Evolutionary conservation across 2,113 vertebrate genomes (phyloP).

Genomic region (Rhynchomys soricoides): DNA sequence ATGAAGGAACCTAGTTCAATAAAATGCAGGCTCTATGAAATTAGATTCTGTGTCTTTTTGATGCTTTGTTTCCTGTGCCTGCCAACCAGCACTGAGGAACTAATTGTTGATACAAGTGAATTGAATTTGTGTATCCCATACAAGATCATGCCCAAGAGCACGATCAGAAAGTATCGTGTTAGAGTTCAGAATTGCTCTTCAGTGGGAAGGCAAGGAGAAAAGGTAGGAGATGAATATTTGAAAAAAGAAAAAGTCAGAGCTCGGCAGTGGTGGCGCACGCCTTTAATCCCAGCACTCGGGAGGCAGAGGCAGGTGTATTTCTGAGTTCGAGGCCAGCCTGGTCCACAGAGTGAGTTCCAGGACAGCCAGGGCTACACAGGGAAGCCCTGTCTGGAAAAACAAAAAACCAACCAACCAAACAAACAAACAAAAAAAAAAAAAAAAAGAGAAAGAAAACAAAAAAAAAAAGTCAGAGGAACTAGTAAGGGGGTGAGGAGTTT

Average conservation of each 20-base stretch:
- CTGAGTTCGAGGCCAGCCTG: no score
- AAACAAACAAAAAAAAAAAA: background rate
- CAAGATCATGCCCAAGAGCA: background rate
- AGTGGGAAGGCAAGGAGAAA: background rate
- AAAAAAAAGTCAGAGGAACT: background rate
- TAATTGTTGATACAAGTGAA: background rate
- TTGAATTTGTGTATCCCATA: background rate
- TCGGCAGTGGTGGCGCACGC: no score
- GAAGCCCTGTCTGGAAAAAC: no score
- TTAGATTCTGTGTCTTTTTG: background rate
- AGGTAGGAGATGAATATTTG: background rate
- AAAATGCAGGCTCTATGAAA: background rate
- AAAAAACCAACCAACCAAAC: no score
- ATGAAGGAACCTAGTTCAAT: background rate
- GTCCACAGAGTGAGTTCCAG: no score
- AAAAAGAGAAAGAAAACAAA: background rate
- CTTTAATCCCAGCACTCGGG: no score
- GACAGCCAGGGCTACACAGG: no score
- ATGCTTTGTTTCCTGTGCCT: background rate
- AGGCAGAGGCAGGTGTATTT: no score
- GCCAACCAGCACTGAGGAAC: background rate
- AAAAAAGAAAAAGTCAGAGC: background rate
- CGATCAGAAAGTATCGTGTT: background rate
- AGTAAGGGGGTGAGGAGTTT: background rate
- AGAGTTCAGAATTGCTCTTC: conserved; percentile 22